These are phyloP conservation scores for Escarpia spicata DNA, from an alignment of 2,888 invertebrate species.

Conservation along the genomic window DNA sequence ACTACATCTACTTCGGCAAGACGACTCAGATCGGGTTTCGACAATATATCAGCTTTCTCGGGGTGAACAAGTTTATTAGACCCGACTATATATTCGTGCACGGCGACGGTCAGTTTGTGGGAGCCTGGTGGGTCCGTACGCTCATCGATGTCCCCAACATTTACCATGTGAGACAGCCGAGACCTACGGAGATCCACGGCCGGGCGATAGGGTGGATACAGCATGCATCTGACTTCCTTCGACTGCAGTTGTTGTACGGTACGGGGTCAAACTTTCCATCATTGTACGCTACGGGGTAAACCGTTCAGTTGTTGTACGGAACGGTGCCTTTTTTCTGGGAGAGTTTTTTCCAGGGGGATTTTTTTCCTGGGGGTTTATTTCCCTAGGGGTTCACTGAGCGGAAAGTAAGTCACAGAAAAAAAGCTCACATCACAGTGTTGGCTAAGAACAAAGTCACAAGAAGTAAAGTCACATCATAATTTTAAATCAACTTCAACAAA, in stretches of 20 bases:
- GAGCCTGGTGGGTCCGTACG: not conserved
- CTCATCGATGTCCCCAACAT: not conserved
- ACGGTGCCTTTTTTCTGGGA: too few relatives aligned
- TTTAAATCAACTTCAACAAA: too few relatives aligned
- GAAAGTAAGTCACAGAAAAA: too few relatives aligned
- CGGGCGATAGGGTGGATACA: not conserved
- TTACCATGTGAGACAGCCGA: not conserved
- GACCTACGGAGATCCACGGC: not conserved
- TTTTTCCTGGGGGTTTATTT: too few relatives aligned
- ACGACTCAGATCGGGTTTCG: not conserved
- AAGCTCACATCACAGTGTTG: too few relatives aligned
- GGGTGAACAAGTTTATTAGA: conserved; percentile 7
- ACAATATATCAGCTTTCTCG: not conserved
- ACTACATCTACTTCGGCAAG: conserved; percentile 14
- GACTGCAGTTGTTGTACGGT: not conserved
- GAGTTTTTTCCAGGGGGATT: too few relatives aligned
- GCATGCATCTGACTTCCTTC: not conserved
- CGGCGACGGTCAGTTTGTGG: not conserved
- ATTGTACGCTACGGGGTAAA: too few relatives aligned
- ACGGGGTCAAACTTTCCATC: not conserved
- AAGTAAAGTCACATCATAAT: too few relatives aligned
- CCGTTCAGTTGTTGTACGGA: too few relatives aligned
- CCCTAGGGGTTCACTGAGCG: too few relatives aligned
- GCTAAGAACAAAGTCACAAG: too few relatives aligned
- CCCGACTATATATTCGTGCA: conserved; percentile 6